Evolutionary conservation across 2,113 vertebrate genomes (phyloP), one percentile per base, ranked within the genome.

Genomic region (Pteronura brasiliensis): DNA sequence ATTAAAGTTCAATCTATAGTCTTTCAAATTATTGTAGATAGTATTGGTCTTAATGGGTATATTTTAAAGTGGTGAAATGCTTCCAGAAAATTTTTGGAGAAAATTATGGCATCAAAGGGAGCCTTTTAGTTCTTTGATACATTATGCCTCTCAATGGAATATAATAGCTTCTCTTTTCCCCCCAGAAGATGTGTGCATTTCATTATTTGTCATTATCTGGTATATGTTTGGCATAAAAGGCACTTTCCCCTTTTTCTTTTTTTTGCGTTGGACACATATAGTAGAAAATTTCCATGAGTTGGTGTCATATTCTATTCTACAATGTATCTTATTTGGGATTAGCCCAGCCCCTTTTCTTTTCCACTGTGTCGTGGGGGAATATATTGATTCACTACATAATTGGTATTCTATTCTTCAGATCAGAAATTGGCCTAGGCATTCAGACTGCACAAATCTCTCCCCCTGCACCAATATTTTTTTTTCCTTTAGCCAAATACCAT

Each of bases 151-250:
- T 94, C 95, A 98, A 94, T 96, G 88, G 72, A 95, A 2, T 97
- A 27, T 96, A 98, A 97, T 95, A 95, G 89, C 94, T 84, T 84
- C 71, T 84, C 52, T 86, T 98, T 97, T 91, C 0, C 25, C 88
- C 71, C 57, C 34, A 77, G 93, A 98, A 98, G 44, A 98, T 87
- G 61, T 27, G 15, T 97, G 72, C 91, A 97, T 98, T 98, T 97
- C 95, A 98, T 98, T 98, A 93, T 27, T 86, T 96, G 84, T 88
- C 97, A 97, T 98, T 98, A 98, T 95, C 93, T 96, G 72, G 77
- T 90, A 96, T 97, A 97, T 98, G 97, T 98, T 97, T 93, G 87
- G 71, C 97, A 98, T 96, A 80, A 96, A 96, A 93, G 31, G 29
- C 39, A 76, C 57, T 96, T 93, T 77, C 34, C 29, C 39, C 27